Evolutionary conservation across 2,888 invertebrate species (phyloP), one percentile per base, ranked within the genome.

Genomic region (Trachelus stipa): DNA sequence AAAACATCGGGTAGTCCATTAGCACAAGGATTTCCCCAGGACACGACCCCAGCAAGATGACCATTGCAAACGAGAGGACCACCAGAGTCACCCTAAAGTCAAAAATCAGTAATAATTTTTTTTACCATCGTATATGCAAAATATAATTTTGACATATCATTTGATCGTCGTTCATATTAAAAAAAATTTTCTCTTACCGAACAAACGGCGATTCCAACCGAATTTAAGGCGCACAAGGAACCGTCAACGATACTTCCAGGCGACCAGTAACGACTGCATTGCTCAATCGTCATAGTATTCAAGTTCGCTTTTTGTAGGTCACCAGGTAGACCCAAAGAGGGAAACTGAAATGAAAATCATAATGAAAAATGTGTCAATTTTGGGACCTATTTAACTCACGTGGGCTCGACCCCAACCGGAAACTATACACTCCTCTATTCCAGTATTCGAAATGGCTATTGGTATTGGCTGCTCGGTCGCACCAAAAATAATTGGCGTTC

Each of bases 61-160:
- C 77, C 77, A 15, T 74, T 69, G 74, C 77, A 77, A 15, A 69
- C 74, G 34, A 77, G 77, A n/a, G 77, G 77, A 69, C 77, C 74
- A 11, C 77, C 77, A 12, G 77, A 77, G 40, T 77, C 77, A n/a
- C 77, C 77, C 77, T 77, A 34, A 30, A 77, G 33, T 34, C 15
- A 69, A 34, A 23, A 75, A 34, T 74, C 4, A 23, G 15, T 56
- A 56, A 23, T 15, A 9, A 56, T 56, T 23, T 56, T 56, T 56
- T 23, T 15, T 15, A 15, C 1, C 23, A 56, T 56, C 23, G 9
- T 15, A 40, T 1, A 15, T 37, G 37, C 0, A 56, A 56, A 56
- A 56, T 56, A 9, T 6, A 56, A 56, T 56, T 23, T 40, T 56
- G 0, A 6, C 9, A 23, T 56, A 23, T 15, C 33, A 0, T 33